Evolutionary conservation across 1,140 invertebrate genomes (phyloP).

Genomic region (Sitophilus oryzae): DNA sequence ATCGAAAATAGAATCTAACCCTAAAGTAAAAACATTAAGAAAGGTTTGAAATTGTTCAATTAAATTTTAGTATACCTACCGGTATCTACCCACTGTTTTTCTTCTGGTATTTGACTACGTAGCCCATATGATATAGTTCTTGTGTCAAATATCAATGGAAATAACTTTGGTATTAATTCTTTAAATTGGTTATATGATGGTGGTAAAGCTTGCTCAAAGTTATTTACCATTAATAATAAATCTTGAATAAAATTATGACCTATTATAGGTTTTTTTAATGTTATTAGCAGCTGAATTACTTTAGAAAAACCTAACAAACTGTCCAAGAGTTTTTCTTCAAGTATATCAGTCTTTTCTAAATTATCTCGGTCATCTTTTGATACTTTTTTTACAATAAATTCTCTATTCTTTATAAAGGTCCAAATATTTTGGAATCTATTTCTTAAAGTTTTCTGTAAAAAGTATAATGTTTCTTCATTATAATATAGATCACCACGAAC

Average conservation of each 20-base stretch:
- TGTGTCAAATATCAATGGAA: slow-evolving; percentile 68
- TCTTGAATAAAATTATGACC: slow-evolving; percentile 72
- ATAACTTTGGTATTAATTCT: slow-evolving; percentile 53
- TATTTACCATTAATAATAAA: slow-evolving; percentile 62
- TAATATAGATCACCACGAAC: slow-evolving; percentile 18
- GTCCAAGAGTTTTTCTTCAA: slow-evolving; percentile 49
- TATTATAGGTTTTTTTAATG: slow-evolving; percentile 61
- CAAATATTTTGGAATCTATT: slow-evolving; percentile 49
- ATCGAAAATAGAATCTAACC: slow-evolving; percentile 51
- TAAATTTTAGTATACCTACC: slow-evolving; percentile 16
- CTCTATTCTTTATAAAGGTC: slow-evolving; percentile 45
- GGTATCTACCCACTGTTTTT: slow-evolving; percentile 50
- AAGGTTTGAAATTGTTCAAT: not conserved
- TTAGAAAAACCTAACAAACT: slow-evolving; percentile 60
- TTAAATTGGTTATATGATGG: slow-evolving; percentile 62
- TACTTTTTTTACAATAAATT: slow-evolving; percentile 44
- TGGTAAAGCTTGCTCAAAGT: slow-evolving; percentile 65
- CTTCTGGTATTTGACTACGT: slow-evolving; percentile 42
- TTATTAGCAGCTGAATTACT: slow-evolving; percentile 55
- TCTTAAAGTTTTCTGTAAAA: slow-evolving; percentile 51
- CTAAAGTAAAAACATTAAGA: slow-evolving; percentile 11
- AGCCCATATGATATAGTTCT: slow-evolving; percentile 61
- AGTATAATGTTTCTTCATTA: slow-evolving; percentile 42
- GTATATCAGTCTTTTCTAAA: slow-evolving; percentile 33
- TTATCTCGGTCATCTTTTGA: slow-evolving; percentile 27